Evolutionary conservation across 2,113 vertebrate genomes (phyloP).

Genomic region (Lagopus leucura): DNA sequence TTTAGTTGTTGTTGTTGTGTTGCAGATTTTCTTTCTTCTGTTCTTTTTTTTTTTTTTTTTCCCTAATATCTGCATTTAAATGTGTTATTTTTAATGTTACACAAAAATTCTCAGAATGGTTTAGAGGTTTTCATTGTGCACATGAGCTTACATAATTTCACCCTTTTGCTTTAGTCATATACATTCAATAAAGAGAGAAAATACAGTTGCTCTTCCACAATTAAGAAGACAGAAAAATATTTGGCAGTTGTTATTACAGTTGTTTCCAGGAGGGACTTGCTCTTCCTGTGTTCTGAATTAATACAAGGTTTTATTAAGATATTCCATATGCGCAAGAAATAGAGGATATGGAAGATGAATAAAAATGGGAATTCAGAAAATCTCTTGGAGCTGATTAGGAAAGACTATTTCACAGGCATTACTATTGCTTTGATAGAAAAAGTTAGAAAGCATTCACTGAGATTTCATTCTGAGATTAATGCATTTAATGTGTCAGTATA

Average conservation of each 20-base stretch:
- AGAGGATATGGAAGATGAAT: neutral
- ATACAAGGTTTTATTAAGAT: neutral
- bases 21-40: neutral
- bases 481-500: fast-evolving
- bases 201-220: neutral
- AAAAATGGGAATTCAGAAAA: neutral
- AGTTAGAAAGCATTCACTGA: neutral
- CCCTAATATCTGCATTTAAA: neutral
- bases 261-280: neutral
- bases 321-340: neutral
- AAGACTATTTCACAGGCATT: neutral
- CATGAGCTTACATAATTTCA: neutral
- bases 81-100: neutral
- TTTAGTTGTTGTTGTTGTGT: no score
- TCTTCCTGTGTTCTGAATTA: neutral
- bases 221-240: neutral
- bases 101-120: neutral
- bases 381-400: neutral
- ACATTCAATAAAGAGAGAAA: neutral
- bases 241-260: neutral
- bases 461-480: neutral
- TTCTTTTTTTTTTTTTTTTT: neutral
- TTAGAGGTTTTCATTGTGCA: fast-evolving
- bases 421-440: neutral
- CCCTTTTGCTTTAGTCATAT: neutral